Base-by-base conservation (phyloP, 2,888 invertebrate species). In the Aspidiotus rigidus region DNA sequence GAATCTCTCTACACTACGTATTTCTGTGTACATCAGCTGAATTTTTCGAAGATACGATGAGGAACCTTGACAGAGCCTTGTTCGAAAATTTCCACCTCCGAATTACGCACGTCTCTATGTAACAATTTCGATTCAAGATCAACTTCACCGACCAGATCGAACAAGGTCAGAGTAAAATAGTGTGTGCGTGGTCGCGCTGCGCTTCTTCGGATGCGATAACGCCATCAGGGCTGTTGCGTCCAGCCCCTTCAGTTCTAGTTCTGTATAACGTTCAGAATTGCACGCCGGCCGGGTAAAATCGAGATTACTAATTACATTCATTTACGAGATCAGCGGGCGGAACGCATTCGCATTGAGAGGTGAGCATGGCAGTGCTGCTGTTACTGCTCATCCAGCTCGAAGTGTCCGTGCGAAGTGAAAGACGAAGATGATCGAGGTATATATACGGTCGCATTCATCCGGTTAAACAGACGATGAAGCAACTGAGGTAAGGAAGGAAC, bases 391-490 rank as follows among this genome's bases (percentile, higher is more conserved):
- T 64, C 54, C 64, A 49, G 40, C 16, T 10, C 41, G 55, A 49
- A 17, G 64, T 49, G 64, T 64, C 64, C 64, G 64, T 64, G 64
- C 64, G 41, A 64, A 64, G 64, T 64, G 49, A 49, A 49, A 49
- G 49, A 49, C 49, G 49, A 49, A 49, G 49, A 49, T 49, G n/a
- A n/a, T 13, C 11, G n/a, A 49, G 49, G 49, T 49, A n/a, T n/a
- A 49, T 49, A 49, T 49, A 49, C 49, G 49, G 49, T 49, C 55
- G 55, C 55, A 64, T 41, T 54, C 64, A 64, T 64, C 64, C 64
- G 64, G 64, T 64, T 64, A 64, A 64, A 54, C 53, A 55, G 55
- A 64, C 64, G 64, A 64, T 64, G 64, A 64, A 64, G 64, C 64
- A 64, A 64, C 55, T 53, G 64, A 64, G 64, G 64, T 55, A 55